These are phyloP conservation scores for Montipora cactus DNA, from an alignment of 64 coral and sea anemone species.

Conservation along the genomic window DNA sequence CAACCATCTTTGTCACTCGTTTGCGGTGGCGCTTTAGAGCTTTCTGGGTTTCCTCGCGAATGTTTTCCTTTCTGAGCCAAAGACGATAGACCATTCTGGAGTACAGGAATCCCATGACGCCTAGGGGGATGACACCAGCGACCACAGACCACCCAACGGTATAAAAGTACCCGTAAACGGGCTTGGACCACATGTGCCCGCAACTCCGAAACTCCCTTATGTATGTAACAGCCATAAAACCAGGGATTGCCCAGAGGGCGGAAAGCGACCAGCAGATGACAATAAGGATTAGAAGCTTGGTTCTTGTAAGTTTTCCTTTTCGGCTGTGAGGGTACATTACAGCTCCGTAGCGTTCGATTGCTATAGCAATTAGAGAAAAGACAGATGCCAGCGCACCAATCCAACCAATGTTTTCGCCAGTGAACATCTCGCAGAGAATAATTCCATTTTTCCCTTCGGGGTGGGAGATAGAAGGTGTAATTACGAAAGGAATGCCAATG, in stretches of 20 bases:
- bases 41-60: conserved; percentile 37
- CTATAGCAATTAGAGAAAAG: conserved; percentile 74
- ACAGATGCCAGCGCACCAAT: conserved; percentile 82
- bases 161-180: conserved; percentile 52
- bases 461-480: conserved; percentile 49
- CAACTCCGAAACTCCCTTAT: conserved; percentile 43
- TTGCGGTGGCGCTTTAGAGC: conserved; percentile 63
- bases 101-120: conserved; percentile 68
- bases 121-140: conserved; percentile 63
- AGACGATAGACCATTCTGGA: conserved; percentile 56
- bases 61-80: conserved; percentile 54
- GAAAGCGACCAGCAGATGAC: conserved; percentile 69
- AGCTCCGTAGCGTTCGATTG: conserved; percentile 79
- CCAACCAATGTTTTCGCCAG: conserved; percentile 77
- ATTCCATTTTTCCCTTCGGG: conserved; percentile 62
- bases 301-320: conserved; percentile 55
- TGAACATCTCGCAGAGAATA: conserved; percentile 79
- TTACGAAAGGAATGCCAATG: conserved; percentile 55
- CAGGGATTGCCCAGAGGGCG: conserved; percentile 43
- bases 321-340: conserved; percentile 76
- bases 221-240: conserved; percentile 45
- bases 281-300: conserved; percentile 62
- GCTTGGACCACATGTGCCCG: conserved; percentile 60
- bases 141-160: conserved; percentile 79
- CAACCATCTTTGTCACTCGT: conserved; percentile 65